Evolutionary conservation across 2,888 invertebrate species (phyloP).

Genomic region (Leptura quadrifasciata): DNA sequence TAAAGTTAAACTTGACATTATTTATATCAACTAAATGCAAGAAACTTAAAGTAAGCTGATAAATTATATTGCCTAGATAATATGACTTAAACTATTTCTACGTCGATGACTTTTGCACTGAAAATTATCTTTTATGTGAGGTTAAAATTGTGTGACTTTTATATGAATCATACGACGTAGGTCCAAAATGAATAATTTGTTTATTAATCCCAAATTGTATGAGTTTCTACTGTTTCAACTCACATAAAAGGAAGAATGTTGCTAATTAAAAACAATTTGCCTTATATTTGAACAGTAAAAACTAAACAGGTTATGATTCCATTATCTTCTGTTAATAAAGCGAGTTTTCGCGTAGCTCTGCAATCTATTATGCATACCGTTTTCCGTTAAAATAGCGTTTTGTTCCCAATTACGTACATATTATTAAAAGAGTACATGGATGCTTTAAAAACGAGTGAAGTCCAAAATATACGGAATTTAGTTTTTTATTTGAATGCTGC

Average conservation of each 20-base stretch:
- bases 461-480: too few species aligned
- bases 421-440: not conserved
- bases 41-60: too few species aligned
- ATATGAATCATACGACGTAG: not conserved
- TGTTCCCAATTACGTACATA: not conserved
- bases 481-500: too few species aligned
- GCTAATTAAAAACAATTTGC: not conserved
- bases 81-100: too few species aligned
- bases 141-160: not conserved
- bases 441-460: too few species aligned
- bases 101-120: too few species aligned
- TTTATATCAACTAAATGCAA: too few species aligned
- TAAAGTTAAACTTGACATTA: too few species aligned
- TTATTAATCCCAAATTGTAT: not conserved
- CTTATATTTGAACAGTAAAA: not conserved
- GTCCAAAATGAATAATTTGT: not conserved
- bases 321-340: slow-evolving; percentile 7
- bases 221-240: not conserved
- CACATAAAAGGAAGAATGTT: slow-evolving; percentile 7
- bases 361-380: not conserved
- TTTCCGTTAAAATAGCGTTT: not conserved
- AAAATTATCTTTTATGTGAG: too few species aligned
- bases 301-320: not conserved
- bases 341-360: not conserved
- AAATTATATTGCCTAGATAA: too few species aligned